phyloP scores from a whole-genome alignment of 2,888 invertebrate genomes.

The Dasypogon diadema region DNA sequence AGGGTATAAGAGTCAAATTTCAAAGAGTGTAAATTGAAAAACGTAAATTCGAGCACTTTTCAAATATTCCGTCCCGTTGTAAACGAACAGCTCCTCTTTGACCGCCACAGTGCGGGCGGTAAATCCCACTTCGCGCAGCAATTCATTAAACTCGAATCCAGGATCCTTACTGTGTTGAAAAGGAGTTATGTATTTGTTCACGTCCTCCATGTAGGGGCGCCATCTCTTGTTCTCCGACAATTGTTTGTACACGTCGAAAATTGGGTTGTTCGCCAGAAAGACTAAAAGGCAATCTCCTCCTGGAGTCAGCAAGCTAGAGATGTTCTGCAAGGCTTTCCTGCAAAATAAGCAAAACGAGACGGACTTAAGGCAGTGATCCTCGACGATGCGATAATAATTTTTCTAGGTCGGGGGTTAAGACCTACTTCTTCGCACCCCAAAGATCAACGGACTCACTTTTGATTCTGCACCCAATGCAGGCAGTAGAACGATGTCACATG shows the following conservation, averaged over 20 bases:
- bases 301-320: slow-evolving; percentile 75
- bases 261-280: slow-evolving; percentile 77
- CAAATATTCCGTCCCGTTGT: slow-evolving; percentile 71
- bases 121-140: slow-evolving; percentile 75
- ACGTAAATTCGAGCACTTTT: slow-evolving; percentile 69
- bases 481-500: slow-evolving; percentile 83
- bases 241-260: slow-evolving; percentile 77
- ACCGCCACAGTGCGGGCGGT: slow-evolving; percentile 72
- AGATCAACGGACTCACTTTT: slow-evolving; percentile 74
- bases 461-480: slow-evolving; percentile 83
- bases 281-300: slow-evolving; percentile 78
- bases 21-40: background rate
- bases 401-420: no score
- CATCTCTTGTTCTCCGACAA: slow-evolving; percentile 73
- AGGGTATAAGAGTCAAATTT: slow-evolving; percentile 61
- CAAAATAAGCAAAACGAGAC: slow-evolving; percentile 58
- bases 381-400: no score
- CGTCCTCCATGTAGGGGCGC: slow-evolving; percentile 75
- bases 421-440: no score
- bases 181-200: slow-evolving; percentile 75
- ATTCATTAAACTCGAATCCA: slow-evolving; percentile 71
- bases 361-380: no score
- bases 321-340: slow-evolving; percentile 75
- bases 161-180: slow-evolving; percentile 76
- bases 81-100: slow-evolving; percentile 73